Base-by-base conservation (phyloP, 1,140 invertebrate species). In the Copidosoma floridanum region DNA sequence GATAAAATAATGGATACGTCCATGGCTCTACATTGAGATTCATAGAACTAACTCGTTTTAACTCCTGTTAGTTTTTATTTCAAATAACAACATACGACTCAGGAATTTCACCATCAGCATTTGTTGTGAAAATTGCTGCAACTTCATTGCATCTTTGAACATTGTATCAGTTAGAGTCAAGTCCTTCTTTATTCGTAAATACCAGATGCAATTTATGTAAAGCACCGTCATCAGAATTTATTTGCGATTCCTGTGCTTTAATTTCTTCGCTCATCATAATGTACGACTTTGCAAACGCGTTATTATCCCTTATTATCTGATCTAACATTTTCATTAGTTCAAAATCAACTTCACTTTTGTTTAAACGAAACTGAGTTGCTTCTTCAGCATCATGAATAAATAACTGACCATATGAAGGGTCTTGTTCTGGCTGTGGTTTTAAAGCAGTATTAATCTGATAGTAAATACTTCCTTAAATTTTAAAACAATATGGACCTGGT, bases 111-210 rank as follows among this genome's bases (percentile, higher is more conserved):
- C 58, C 55, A 53, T 59, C 48, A 51, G 53, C 35, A 26, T 41
- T 57, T 16, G 50, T 66, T 27, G 52, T 60, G 35, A 57, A 63
- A 23, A 61, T 55, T 32, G 63, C 63, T 23, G 57, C 57, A 46
- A 65, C 55, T 61, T 61, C 61, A 61, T 58, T 64, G 35, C 51
- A 32, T 26, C 44, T 40, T 24, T 48, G 55, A 24, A 47, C 41
- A 50, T 61, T 65, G 46, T 56, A 63, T 40, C 61, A 20, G 18
- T 51, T 26, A 14, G 14, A 10, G 56, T 64, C 57, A 6, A 60
- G 51, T 21, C 43, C 55, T 26, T 29, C 29, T 61, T 60, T 53
- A 12, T 57, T 38, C 24, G 40, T 3, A 50, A 50, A 50, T 32
- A 32, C 6, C 21, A 35, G 21, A n/a, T 50, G 47, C 18, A 50